Percentiles rank a stretch among this genome's conserved stretches.
These are phyloP conservation scores for Channa argus DNA, from an alignment of 2,113 vertebrate species.

Conservation along the genomic window DNA sequence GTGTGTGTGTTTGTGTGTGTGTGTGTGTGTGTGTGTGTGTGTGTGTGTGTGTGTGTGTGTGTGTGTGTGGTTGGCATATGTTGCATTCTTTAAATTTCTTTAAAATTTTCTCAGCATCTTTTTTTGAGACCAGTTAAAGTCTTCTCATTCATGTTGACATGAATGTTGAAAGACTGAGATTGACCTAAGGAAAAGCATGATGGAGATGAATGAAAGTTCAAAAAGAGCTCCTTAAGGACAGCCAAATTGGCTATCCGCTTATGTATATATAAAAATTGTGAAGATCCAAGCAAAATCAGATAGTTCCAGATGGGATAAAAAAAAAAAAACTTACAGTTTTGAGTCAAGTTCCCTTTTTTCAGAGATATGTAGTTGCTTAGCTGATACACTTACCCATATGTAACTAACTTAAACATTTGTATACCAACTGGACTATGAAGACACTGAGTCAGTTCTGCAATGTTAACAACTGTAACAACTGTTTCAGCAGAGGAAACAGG, in stretches of 20 bases:
- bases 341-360: neutral
- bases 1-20: conserved; percentile 28
- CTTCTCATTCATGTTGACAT: neutral
- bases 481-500: conserved; percentile 52
- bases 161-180: neutral
- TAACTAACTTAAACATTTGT: too few species aligned
- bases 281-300: conserved; percentile 4
- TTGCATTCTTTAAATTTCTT: too few species aligned
- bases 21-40: conserved; percentile 33
- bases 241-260: neutral
- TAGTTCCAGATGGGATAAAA: neutral
- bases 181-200: neutral
- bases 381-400: neutral
- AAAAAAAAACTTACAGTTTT: neutral
- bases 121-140: too few species aligned
- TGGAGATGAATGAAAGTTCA: neutral
- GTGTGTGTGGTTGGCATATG: neutral
- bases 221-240: neutral
- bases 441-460: conserved; percentile 24
- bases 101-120: too few species aligned
- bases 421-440: neutral
- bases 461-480: conserved; percentile 57
- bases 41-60: conserved; percentile 34
- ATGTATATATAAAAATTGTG: neutral
- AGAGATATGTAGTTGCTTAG: neutral